Base-by-base conservation (phyloP, 1,140 invertebrate genomes). In the Chionoecetes opilio region DNA sequence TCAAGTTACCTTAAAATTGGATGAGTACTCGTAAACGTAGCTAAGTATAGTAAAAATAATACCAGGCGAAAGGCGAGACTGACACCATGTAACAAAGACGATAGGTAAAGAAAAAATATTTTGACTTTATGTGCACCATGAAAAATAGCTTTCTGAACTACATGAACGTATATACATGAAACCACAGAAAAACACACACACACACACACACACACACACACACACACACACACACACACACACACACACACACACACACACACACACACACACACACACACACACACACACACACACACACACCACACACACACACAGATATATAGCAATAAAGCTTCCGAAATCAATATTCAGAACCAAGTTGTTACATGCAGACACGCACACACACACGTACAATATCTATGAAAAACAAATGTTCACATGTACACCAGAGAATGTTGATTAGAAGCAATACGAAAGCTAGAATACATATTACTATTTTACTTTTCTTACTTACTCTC, bases 201-300 rank as follows among this genome's bases (percentile, higher is more conserved):
- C 3, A 32, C 87, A 89, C 37, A 89, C 87, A 11, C 37, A 89
- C 8, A 34, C 31, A 38, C n/a, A 89, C 37, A 0, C 37, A 35
- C n/a, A 14, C 5, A n/a, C 31, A 14, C 9, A 32, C 29, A 53
- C 41, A 90, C 84, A 86, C 84, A 86, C 35, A 86, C 35, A 86
- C 35, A 86, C 84, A 75, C 84, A 86, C 35, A 86, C 84, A 86
- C 84, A 86, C 38, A 86, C 35, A 86, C 35, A 86, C 31, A 86
- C 35, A 86, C 35, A 86, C 31, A 26, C 85, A 34, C 32, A 38
- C 37, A 34, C 85, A 75, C 85, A 31, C 37, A 87, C 37, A 34
- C 32, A 34, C 53, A 75, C 53, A 75, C 53, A 75, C 31, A 26
- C 85, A 34, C 32, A 38, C 37, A 34, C 85, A 75, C 85, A 32